Percentiles rank a stretch among this genome's conserved stretches.
phyloP scores from a whole-genome alignment of 2,888 invertebrate genomes.

The Epirrhoe alternata region DNA sequence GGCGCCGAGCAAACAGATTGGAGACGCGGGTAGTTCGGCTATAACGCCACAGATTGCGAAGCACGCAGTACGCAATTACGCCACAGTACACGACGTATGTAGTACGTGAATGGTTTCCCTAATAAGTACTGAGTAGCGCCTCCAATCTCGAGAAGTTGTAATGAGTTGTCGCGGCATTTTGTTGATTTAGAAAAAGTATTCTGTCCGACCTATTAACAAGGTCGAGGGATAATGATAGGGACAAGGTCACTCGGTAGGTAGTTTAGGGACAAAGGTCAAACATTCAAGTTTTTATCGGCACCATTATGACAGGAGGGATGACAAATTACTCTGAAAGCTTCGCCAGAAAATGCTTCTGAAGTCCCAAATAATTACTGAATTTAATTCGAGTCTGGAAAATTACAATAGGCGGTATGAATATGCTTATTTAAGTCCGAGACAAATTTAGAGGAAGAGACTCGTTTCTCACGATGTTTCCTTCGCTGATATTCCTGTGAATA shows the following conservation, averaged over 20 bases:
- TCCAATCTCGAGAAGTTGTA: constrained; percentile 1
- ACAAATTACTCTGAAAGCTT: constrained; percentile 8
- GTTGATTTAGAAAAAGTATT: constrained; percentile 11
- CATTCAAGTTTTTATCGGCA: constrained; percentile 7
- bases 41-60: constrained; percentile 4
- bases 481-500: no score
- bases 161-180: constrained; percentile 12
- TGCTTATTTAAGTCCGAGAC: neutral
- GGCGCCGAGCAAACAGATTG: constrained; percentile 16
- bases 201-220: constrained; percentile 1
- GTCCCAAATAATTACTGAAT: neutral
- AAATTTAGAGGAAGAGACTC: no score
- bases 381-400: neutral
- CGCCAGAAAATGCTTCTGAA: neutral
- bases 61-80: neutral
- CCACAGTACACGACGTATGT: neutral
- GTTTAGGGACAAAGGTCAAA: constrained; percentile 7
- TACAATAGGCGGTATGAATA: neutral
- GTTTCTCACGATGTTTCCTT: no score
- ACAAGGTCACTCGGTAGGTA: constrained; percentile 8
- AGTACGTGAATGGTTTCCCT: neutral
- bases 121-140: constrained; percentile 5
- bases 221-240: constrained; percentile 8
- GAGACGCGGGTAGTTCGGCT: constrained; percentile 10
- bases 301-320: constrained; percentile 2